Base-by-base conservation (phyloP, 1,140 invertebrate species). In the Saccostrea echinata region DNA sequence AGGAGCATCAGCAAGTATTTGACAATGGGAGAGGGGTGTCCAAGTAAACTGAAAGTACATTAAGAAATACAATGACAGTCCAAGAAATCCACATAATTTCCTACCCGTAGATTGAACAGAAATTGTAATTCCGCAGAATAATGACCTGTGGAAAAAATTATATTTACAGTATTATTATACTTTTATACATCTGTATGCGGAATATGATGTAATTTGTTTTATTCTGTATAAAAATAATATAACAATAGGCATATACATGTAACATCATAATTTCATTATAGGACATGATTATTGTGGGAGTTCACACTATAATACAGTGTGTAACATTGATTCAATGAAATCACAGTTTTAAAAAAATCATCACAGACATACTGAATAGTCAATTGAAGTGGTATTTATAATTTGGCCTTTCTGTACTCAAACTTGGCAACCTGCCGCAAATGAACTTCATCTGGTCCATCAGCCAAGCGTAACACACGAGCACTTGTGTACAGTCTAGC, bases 381-480 rank as follows among this genome's bases (percentile, higher is more conserved):
- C 81, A 83, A 11, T 53, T 84, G 21, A 21, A 76, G 24, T 16
- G 4, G 68, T 76, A 30, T 76, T 76, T 30, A 83, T 52, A 83
- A 83, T 51, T 0, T 83, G 24, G 81, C n/a, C 81, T 89, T 91
- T 91, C n/a, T 89, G 85, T 94, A 92, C 91, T 95, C 94, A 64
- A 91, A 88, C 51, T 92, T 93, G 64, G 95, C 95, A 35, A 95
- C 90, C 21, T 94, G 88, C 55, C 94, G 90, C 52, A 93, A 82
- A 90, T 95, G 95, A 6, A 95, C 95, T 85, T 95, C 94, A 90
- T 95, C 95, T 12, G 95, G 95, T 51, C 95, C 95, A 88, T 95
- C 95, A n/a, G 95, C 95, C 13, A 95, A 64, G 76, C 95, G 88
- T 43, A 95, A 88, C 18, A 92, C 90, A 30, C 95, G 89, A 61